phyloP scores from a whole-genome alignment of 2,888 invertebrate genomes.

The Hemithea aestivaria region DNA sequence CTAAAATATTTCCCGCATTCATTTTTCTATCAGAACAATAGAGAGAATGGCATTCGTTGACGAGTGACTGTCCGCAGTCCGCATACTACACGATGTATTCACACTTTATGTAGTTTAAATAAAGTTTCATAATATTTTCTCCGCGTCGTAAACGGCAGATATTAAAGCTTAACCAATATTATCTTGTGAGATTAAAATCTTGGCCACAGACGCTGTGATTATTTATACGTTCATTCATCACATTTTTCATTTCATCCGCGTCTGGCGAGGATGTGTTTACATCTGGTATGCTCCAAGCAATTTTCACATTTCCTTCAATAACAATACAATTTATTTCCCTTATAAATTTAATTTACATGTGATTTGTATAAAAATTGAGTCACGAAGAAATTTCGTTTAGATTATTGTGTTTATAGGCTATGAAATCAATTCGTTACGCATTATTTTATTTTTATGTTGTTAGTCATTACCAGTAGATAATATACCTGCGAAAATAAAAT shows the following conservation, averaged over 20 bases:
- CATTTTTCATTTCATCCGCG: conserved; percentile 42
- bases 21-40: conserved; percentile 1
- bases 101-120: too few species aligned
- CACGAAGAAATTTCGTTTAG: conserved; percentile 32
- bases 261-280: conserved; percentile 35
- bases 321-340: conserved; percentile 29
- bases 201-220: conserved; percentile 41
- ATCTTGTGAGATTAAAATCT: conserved; percentile 48
- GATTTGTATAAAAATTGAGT: conserved; percentile 24
- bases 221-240: conserved; percentile 59
- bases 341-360: conserved; percentile 17
- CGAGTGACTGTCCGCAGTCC: too few species aligned
- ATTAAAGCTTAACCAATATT: conserved; percentile 28
- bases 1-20: background rate
- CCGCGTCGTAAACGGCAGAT: conserved; percentile 8
- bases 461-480: too few species aligned
- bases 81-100: too few species aligned
- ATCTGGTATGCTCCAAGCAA: conserved; percentile 24
- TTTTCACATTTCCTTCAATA: conserved; percentile 25
- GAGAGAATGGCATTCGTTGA: background rate
- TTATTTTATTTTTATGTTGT: background rate
- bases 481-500: too few species aligned
- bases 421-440: conserved; percentile 26
- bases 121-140: background rate
- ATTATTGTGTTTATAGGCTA: conserved; percentile 25